Base-by-base conservation (phyloP, 1,140 invertebrate genomes). In the Drosophila ananassae region DNA sequence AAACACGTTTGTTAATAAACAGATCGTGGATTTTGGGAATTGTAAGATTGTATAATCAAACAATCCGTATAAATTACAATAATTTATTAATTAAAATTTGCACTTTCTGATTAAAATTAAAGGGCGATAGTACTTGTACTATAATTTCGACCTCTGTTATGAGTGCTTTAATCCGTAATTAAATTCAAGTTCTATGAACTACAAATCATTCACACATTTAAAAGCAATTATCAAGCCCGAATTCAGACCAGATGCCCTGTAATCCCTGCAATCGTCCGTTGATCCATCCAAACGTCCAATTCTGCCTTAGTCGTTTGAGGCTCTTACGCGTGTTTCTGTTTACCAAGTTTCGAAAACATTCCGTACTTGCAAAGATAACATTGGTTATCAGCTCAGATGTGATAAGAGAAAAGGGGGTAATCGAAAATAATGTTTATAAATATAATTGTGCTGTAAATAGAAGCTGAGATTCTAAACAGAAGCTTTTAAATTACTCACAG, bases 241-340 rank as follows among this genome's bases (percentile, higher is more conserved):
- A 44, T 67, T 51, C 10, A 24, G 24, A 34, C 25, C 25, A 63
- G 63, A 25, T 63, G 63, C 34, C 47, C 63, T 67, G 63, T 67
- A 66, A 62, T 66, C 58, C 46, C 57, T 51, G 58, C 44, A 67
- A 67, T 67, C 59, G 46, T 63, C 4, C 62, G 12, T 30, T 61
- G 55, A 34, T 64, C 9, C 10, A 25, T 21, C 30, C 5, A 37
- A 17, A 17, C 32, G 12, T 37, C n/a, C 37, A 22, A 13, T 17
- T 30, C 7, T n/a, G 28, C 3, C 17, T 48, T 12, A 3, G n/a
- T 24, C 6, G 44, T 4, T 10, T 2, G 2, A 13, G 21, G 5
- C 13, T 28, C 24, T 10, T 51, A 8, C 10, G n/a, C 8, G 25
- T 44, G 25, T 52, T 28, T 30, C 47, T 58, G n/a, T 48, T 67